Conservation (phyloP, 2,113 vertebrate species). For the human region DNA sequence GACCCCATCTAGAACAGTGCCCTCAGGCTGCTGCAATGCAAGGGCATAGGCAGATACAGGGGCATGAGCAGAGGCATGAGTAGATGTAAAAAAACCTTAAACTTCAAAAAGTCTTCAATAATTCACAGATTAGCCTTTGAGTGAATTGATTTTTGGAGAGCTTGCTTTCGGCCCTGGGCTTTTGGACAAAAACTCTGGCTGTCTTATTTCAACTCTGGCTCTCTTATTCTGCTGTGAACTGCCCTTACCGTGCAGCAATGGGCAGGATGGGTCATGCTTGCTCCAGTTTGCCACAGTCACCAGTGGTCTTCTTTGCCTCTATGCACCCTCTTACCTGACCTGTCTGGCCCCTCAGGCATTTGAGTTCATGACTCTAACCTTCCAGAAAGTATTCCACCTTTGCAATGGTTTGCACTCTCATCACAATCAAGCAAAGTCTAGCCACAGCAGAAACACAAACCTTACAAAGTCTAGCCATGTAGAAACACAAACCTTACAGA, state of each 20-base stretch:
- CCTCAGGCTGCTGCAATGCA: not conserved
- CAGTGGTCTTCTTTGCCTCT: rapidly evolving
- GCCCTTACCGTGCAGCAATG: not conserved
- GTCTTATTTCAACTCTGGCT: no score
- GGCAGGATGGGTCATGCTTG: rapidly evolving
- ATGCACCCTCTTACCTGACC: not conserved
- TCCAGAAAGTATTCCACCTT: not conserved
- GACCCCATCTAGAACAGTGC: not conserved
- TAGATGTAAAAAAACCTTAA: not conserved
- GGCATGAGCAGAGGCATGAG: not conserved
- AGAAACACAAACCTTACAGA: not conserved
- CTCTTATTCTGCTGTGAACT: not conserved
- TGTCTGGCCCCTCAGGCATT: rapidly evolving
- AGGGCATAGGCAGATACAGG: not conserved
- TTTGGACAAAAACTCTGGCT: not conserved
- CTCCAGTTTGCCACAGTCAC: not conserved
- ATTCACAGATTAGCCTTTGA: not conserved
- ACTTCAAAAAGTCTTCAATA: not conserved
- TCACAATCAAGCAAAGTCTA: not conserved
- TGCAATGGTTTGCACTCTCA: not conserved
- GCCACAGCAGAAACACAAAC: not conserved
- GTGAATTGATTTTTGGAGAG: not conserved
- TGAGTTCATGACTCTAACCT: not conserved
- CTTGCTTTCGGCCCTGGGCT: not conserved
- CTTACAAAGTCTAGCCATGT: not conserved